These are phyloP conservation scores for Epizoanthus fatuus DNA, from an alignment of 92 coral and sea anemone species.

Conservation along the genomic window DNA sequence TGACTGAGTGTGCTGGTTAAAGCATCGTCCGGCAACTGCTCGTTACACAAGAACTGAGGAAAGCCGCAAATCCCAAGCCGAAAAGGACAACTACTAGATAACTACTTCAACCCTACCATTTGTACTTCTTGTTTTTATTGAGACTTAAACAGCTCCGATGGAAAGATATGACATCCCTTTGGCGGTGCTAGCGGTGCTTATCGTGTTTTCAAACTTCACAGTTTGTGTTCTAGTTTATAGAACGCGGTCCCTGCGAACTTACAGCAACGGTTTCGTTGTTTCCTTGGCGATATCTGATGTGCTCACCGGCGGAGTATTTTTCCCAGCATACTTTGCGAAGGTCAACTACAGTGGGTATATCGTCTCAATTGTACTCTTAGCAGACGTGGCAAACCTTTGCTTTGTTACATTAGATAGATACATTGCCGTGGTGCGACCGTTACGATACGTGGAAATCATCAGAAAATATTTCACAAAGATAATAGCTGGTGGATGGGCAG, in stretches of 20 bases:
- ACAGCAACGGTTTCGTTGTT: slow-evolving; percentile 26
- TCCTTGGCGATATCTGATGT: slow-evolving; percentile 25
- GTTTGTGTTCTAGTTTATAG: slow-evolving; percentile 12
- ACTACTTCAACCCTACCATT: not conserved
- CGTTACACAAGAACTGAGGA: no score
- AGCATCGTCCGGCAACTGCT: no score
- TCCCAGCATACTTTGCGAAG: slow-evolving; percentile 34
- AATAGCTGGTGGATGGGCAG: not conserved
- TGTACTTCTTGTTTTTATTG: no score
- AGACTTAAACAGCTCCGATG: not conserved
- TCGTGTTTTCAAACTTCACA: not conserved
- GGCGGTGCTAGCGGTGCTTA: not conserved
- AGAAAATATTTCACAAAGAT: slow-evolving; percentile 4
- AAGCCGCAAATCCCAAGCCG: no score
- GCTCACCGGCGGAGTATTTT: slow-evolving; percentile 27
- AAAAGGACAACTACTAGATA: no score
- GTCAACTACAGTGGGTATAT: slow-evolving; percentile 4
- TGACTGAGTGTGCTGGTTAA: no score
- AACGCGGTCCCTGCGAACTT: slow-evolving; percentile 2
- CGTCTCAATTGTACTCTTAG: slow-evolving; percentile 5
- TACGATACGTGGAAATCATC: slow-evolving; percentile 8
- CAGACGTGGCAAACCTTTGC: slow-evolving; percentile 2
- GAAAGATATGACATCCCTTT: slow-evolving; percentile 20
- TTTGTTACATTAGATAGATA: slow-evolving; percentile 29
- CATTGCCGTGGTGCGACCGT: not conserved